Base-by-base conservation (phyloP, 2,113 vertebrate species). In the Holacanthus passer region DNA sequence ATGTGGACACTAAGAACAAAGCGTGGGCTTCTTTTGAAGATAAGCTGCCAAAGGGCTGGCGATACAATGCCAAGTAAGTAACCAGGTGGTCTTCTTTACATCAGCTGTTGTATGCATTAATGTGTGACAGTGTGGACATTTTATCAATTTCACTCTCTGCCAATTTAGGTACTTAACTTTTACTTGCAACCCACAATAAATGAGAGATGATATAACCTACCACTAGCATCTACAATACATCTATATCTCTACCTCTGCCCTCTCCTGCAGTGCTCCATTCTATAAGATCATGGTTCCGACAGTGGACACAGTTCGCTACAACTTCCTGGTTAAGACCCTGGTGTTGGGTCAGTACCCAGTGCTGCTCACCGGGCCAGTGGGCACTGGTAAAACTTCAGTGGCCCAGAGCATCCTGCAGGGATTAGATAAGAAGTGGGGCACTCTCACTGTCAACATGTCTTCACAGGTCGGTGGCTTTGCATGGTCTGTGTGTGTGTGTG, bases 241-340 rank as follows among this genome's bases (percentile, higher is more conserved):
- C 14, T 65, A 0, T 78, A 24, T 20, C 7, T 79, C 24, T 52
- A 16, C 53, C 43, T 47, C n/a, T 32, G 8, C 41, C 3, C 73
- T 53, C 55, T 67, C 48, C 76, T 65, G 14, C 87, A 98, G 97
- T 0, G 81, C 90, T 72, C 96, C 97, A 1, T 98, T 98, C 89
- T 96, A 97, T 84, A 96, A 97, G 91, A 96, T 98, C 56, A 95
- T 96, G 89, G 96, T 97, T 55, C 97, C 97, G 13, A 98, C 97
- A 0, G 95, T 97, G 11, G 96, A 98, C 89, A 97, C 96, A 0
- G 91, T 97, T 55, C 95, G 97, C 3, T 98, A 97, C 87, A 94
- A 96, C 90, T 95, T 96, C 83, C 91, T 98, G 70, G 96, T 97
- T 13, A 94, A 91, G 20, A 90, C 95, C 41, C 89, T 98, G 89